Conservation (phyloP, 2,113 vertebrate genomes). For the Collichthys lucidus region DNA sequence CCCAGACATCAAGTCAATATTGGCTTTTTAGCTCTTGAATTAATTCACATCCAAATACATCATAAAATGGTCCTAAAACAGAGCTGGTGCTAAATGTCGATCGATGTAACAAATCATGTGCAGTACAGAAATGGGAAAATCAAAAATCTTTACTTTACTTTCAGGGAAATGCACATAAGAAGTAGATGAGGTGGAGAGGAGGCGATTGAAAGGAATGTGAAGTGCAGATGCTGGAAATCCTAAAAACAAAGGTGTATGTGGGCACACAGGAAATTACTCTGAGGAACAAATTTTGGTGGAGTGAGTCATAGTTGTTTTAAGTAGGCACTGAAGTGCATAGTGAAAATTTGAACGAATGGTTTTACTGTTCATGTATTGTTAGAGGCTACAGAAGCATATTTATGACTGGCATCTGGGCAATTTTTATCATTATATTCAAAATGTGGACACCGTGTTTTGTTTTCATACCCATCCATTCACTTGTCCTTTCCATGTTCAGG, state of each 20-base stretch:
- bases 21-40: neutral
- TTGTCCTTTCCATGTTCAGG: conserved; percentile 20
- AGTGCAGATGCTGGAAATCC: neutral
- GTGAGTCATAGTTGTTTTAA: neutral
- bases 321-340: neutral
- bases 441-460: neutral
- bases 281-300: neutral
- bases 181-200: neutral
- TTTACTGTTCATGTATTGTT: neutral
- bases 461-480: neutral
- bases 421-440: neutral
- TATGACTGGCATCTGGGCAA: neutral
- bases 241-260: neutral
- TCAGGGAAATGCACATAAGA: neutral
- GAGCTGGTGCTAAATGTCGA: conserved; percentile 1
- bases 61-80: neutral
- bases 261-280: neutral
- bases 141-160: neutral
- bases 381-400: neutral
- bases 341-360: neutral
- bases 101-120: neutral
- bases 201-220: neutral
- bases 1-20: neutral
- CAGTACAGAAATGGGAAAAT: neutral
- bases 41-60: conserved; percentile 9